Evolutionary conservation across 2,797 vertebrate genomes (phyloP), one percentile per base, ranked within the genome.

Genomic region (Meriones psammophilus): DNA sequence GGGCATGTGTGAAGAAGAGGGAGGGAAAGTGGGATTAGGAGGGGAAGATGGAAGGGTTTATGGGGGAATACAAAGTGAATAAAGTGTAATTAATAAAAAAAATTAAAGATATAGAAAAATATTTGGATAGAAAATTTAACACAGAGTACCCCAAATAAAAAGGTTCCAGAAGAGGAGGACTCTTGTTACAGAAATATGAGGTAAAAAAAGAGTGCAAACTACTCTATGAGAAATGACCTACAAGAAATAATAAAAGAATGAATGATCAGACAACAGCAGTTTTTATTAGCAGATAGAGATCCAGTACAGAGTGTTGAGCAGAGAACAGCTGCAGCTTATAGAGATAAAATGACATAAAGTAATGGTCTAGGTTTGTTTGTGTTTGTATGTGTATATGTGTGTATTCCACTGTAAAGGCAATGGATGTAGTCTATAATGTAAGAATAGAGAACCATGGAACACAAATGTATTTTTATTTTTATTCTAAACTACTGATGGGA

Each of bases 201-300:
- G 64, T 7, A 83, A 83, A 2, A 20, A 42, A 42, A 42, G 42
- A 6, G 20, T 58, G 2, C 12, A 26, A 15, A 36, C 3, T 15
- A 4, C 2, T 0, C 8, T 66, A 81, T 80, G 24, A 71, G 4
- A 83, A 78, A 6, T 30, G 42, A 17, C 14, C 7, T 60, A 60
- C 12, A 33, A 1, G 42, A 79, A 36, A 39, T 33, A 58, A 17
- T 60, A 0, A 60, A 28, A 86, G 18, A 80, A 56, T 2, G 33
- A 42, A 42, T 42, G 42, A 42, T 17, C 7, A 83, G 33, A n/a
- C 2, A 20, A 39, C 10, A 42, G 5, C 12, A 85, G 9, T 4
- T 94, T 90, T 69, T 36, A 68, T 85, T 88, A n/a, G 66, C 60
- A 92, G 54, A 39, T 69, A 28, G 30, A 12, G 5, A 96, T 6